Conservation (phyloP, 1,140 invertebrate genomes). For the Cydia strobilella region DNA sequence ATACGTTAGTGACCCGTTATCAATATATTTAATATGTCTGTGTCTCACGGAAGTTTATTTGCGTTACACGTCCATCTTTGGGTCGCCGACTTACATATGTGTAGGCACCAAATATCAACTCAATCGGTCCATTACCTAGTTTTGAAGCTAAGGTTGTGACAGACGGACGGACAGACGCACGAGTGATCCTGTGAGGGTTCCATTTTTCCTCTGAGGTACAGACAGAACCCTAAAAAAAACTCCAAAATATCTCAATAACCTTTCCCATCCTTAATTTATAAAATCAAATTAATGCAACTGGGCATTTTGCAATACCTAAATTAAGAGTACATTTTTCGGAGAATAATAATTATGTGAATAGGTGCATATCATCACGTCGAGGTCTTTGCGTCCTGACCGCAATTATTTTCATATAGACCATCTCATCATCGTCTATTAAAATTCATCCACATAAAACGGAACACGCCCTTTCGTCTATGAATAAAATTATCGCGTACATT, state of each 20-base stretch:
- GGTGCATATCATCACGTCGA: conserved; percentile 9
- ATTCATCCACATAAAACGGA: conserved; percentile 56
- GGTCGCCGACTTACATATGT: too few species aligned
- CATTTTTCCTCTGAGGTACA: too few species aligned
- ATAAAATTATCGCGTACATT: conserved; percentile 47
- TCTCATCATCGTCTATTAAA: conserved; percentile 67
- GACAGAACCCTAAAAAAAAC: neutral
- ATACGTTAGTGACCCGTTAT: too few species aligned
- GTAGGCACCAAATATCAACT: too few species aligned
- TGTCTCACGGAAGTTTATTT: too few species aligned
- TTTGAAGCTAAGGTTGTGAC: too few species aligned
- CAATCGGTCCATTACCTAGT: too few species aligned
- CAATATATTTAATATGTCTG: too few species aligned
- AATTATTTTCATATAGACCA: conserved; percentile 52
- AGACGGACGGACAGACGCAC: too few species aligned
- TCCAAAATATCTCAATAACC: neutral
- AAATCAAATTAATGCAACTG: neutral
- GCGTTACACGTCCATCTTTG: too few species aligned
- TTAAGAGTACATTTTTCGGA: conserved; percentile 12
- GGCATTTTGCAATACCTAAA: neutral
- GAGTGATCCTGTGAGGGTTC: too few species aligned
- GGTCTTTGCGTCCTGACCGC: conserved; percentile 46
- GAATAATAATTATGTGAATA: conserved; percentile 28
- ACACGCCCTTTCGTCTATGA: conserved; percentile 55
- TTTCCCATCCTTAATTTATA: too few species aligned